These are phyloP conservation scores for Drosophila sucinea DNA, from an alignment of 1,140 invertebrate species.

Conservation along the genomic window DNA sequence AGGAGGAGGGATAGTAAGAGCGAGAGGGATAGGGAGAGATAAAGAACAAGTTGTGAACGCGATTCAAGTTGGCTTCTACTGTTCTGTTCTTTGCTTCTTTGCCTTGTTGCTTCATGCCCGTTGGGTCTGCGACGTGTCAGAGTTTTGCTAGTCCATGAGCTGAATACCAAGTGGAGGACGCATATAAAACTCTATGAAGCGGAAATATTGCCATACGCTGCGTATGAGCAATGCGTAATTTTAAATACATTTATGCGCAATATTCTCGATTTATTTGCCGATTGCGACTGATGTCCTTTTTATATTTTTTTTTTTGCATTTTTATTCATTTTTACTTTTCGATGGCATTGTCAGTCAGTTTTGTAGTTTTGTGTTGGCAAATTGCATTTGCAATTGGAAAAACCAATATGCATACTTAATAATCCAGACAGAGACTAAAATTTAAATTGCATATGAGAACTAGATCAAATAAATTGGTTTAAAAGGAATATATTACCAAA, in stretches of 20 bases:
- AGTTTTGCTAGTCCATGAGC: constrained; percentile 41
- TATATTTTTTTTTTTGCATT: neutral
- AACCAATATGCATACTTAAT: constrained; percentile 7
- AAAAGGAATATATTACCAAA: no score
- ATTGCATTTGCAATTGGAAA: constrained; percentile 48
- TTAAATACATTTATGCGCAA: constrained; percentile 78
- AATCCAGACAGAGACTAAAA: neutral
- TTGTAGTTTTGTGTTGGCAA: constrained; percentile 26
- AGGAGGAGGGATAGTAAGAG: neutral
- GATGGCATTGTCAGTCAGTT: constrained; percentile 37
- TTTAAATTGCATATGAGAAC: neutral
- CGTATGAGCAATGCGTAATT: constrained; percentile 80
- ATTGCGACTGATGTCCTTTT: constrained; percentile 1
- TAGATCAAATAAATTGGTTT: no score
- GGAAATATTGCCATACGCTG: constrained; percentile 77
- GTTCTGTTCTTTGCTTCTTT: neutral
- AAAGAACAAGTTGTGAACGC: constrained; percentile 2
- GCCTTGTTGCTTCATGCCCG: constrained; percentile 28
- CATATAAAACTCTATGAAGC: constrained; percentile 62
- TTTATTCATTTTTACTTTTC: constrained; percentile 13
- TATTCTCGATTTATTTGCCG: constrained; percentile 68
- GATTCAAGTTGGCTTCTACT: constrained; percentile 14
- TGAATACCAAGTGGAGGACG: constrained; percentile 62
- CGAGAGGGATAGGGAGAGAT: neutral
- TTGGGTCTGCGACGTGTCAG: constrained; percentile 52